Evolutionary conservation across 2,113 vertebrate species (phyloP).

Genomic region (Passerina amoena): DNA sequence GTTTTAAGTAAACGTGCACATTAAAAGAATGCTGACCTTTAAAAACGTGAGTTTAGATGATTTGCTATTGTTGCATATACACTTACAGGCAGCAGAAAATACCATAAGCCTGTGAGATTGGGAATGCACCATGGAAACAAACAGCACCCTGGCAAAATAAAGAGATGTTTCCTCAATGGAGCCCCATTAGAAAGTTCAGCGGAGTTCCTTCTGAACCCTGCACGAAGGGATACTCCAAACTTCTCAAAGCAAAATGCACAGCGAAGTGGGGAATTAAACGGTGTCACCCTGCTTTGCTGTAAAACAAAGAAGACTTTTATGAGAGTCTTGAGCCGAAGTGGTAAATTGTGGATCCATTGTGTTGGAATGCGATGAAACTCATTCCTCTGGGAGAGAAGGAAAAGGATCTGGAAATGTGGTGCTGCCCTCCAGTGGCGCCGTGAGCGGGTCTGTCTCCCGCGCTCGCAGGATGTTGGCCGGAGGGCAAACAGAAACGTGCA

Average conservation of each 20-base stretch:
- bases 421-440: slow-evolving; percentile 74
- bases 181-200: neutral
- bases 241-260: neutral
- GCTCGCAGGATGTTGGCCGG: neutral
- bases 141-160: neutral
- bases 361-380: neutral
- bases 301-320: neutral
- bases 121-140: neutral
- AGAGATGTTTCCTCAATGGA: neutral
- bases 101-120: neutral
- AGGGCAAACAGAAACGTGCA: neutral
- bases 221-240: neutral
- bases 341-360: neutral
- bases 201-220: neutral
- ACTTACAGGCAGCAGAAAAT: neutral
- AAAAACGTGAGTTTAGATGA: neutral
- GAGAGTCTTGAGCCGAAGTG: neutral
- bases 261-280: neutral
- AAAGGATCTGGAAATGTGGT: neutral
- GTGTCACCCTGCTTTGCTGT: neutral
- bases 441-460: neutral
- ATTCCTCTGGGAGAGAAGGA: neutral
- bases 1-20: slow-evolving; percentile 1
- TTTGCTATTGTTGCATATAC: neutral
- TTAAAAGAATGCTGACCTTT: slow-evolving; percentile 52